Percentiles rank a stretch among this genome's conserved stretches.
These are phyloP conservation scores for Thermophis baileyi DNA, from an alignment of 2,113 vertebrate genomes.

Conservation along the genomic window DNA sequence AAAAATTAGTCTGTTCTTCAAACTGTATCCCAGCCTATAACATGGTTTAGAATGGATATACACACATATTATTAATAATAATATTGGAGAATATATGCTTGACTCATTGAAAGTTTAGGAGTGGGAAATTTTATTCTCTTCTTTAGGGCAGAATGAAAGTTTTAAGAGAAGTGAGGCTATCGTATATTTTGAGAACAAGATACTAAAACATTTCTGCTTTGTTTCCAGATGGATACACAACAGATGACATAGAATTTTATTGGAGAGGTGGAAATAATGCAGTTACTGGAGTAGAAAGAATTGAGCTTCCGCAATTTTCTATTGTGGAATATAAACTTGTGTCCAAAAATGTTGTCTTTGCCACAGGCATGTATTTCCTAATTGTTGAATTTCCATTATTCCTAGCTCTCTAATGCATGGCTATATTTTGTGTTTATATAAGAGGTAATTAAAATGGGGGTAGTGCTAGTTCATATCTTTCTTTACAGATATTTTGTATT, in stretches of 20 bases:
- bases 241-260: slow-evolving; percentile 97
- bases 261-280: slow-evolving; percentile 93
- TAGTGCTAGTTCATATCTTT: neutral
- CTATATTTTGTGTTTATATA: neutral
- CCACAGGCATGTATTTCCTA: slow-evolving; percentile 80
- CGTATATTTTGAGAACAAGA: neutral
- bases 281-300: slow-evolving; percentile 90
- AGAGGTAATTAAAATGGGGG: neutral
- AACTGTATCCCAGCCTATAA: neutral
- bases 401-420: neutral
- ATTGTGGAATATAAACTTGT: slow-evolving; percentile 94
- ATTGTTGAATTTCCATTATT: neutral
- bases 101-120: neutral
- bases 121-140: neutral
- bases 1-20: neutral
- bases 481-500: neutral
- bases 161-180: neutral
- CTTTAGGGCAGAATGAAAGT: neutral
- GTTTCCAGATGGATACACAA: slow-evolving; percentile 91
- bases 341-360: slow-evolving; percentile 96
- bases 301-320: slow-evolving; percentile 97
- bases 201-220: slow-evolving; percentile 31
- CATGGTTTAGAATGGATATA: neutral
- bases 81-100: neutral
- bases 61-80: neutral